Evolutionary conservation across 1,140 invertebrate genomes (phyloP).

Genomic region (Brachionus asplanchnoidis): DNA sequence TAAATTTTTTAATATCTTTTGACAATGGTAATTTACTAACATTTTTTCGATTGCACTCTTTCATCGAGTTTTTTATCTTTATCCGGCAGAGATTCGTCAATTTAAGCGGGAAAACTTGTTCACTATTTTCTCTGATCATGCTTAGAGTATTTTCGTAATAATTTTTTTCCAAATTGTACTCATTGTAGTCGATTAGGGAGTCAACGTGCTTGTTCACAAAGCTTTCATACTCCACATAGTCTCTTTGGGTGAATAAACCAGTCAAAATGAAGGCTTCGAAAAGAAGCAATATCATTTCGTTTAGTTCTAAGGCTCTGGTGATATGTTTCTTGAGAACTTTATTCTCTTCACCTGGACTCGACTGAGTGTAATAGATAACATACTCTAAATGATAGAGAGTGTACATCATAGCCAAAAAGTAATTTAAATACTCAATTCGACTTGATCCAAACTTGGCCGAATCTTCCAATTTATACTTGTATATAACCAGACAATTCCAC

Average conservation of each 20-base stretch:
- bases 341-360: background rate
- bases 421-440: slow-evolving; percentile 15
- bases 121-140: background rate
- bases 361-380: background rate
- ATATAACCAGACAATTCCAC: slow-evolving; percentile 29
- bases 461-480: background rate
- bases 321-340: background rate
- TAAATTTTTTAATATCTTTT: slow-evolving; percentile 15
- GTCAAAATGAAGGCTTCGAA: background rate
- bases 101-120: slow-evolving; percentile 2
- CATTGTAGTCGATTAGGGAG: background rate
- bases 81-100: background rate
- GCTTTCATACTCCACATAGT: background rate
- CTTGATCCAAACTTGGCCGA: background rate
- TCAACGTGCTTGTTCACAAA: background rate
- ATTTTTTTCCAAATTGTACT: background rate
- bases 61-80: slow-evolving; percentile 5
- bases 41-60: background rate
- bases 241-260: background rate
- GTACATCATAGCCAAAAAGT: background rate
- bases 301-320: background rate
- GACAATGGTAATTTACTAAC: background rate
- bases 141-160: background rate
- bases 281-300: background rate
- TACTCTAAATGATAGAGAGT: slow-evolving; percentile 10